Base-by-base conservation (phyloP, 1,140 invertebrate species). In the Apis cerana region DNA sequence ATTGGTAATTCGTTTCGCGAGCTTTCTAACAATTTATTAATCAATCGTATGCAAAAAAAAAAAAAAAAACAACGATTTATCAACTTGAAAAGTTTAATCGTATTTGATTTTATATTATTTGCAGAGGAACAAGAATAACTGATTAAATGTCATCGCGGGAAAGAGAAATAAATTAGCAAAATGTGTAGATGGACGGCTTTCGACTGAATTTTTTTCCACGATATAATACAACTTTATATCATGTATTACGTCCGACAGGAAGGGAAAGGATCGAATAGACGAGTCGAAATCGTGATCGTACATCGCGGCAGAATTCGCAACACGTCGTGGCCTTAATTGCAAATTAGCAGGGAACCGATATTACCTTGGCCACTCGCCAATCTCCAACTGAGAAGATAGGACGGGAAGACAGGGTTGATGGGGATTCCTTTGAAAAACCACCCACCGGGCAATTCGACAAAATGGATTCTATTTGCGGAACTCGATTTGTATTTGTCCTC, bases 251-350 rank as follows among this genome's bases (percentile, higher is more conserved):
- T n/a, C n/a, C 59, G 13, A 2, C 2, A 15, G 13, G 79, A n/a
- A 75, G 4, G 27, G 15, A 80, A 59, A 76, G 23, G 69, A 11
- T 13, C 33, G 23, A 80, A 69, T 58, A 23, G 58, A 56, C n/a
- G 27, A 11, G 17, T 15, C 54, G 48, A 85, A 43, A 78, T 77
- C 54, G 69, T 21, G 58, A 33, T 48, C 23, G 71, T 85, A 78
- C 67, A 70, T 75, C 56, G 56, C 19, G 21, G 71, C 12, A 64
- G 70, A 74, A 88, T 85, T 87, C 76, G 64, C 74, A 75, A 72
- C 86, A 87, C 80, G 87, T 87, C 79, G 67, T 76, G 62, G 72
- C 75, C 82, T 82, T 89, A 83, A 88, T 89, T 89, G 82, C 84
- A 88, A 88, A 88, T 87, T 88, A 85, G 80, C 62, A 80, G 84